These are phyloP conservation scores for Megalurothrips usitatus DNA, from an alignment of 2,888 invertebrate genomes.

Conservation along the genomic window DNA sequence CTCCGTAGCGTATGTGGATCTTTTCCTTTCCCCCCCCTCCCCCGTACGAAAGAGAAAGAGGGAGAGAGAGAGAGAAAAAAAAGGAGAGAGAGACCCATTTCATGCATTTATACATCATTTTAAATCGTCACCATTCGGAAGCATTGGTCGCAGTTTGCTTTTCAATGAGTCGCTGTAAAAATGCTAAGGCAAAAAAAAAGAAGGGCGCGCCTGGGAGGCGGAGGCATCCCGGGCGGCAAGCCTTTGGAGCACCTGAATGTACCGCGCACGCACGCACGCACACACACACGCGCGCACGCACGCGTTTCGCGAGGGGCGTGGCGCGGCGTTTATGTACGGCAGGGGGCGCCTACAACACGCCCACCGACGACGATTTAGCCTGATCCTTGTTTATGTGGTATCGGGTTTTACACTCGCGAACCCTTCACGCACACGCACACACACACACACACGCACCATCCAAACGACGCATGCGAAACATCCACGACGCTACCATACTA, in stretches of 20 bases:
- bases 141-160: conserved; percentile 24
- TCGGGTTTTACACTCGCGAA: not conserved
- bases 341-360: not conserved
- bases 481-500: no score
- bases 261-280: not conserved
- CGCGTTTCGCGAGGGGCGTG: not conserved
- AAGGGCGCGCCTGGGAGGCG: not conserved
- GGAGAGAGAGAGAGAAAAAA: no score
- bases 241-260: not conserved
- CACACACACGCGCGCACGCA: not conserved
- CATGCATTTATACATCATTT: conserved; percentile 24
- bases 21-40: not conserved
- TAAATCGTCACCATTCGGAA: conserved; percentile 24
- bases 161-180: conserved; percentile 24
- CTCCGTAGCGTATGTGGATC: not conserved
- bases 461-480: no score
- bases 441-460: not conserved
- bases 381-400: conserved; percentile 19
- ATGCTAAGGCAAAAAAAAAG: not conserved
- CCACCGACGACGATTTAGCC: not conserved
- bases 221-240: not conserved
- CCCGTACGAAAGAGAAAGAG: not conserved
- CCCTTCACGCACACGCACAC: not conserved
- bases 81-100: not conserved
- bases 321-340: not conserved